phyloP scores from a whole-genome alignment of 1,140 invertebrate genomes.

The Anastatus disparis region DNA sequence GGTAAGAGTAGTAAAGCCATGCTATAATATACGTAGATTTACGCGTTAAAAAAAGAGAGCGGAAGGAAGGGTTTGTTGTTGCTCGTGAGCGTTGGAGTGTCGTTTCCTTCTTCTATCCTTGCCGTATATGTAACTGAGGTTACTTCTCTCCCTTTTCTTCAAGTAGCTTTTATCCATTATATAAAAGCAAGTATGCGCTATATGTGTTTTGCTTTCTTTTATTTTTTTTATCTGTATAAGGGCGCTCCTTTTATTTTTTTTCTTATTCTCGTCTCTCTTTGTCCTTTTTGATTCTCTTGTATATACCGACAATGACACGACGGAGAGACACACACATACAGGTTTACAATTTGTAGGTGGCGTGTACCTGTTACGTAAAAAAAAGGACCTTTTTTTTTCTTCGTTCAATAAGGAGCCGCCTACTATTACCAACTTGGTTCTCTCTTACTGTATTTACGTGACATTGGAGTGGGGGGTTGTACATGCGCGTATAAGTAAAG shows the following conservation, averaged over 20 bases:
- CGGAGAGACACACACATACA: background rate
- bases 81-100: background rate
- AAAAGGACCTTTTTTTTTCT: background rate
- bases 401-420: background rate
- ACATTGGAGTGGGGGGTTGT: too few relatives aligned
- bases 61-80: constrained; percentile 12
- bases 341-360: constrained; percentile 30
- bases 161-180: background rate
- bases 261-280: too few relatives aligned
- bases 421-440: background rate
- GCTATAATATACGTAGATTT: too few relatives aligned
- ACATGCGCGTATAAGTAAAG: background rate
- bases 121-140: too few relatives aligned
- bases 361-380: constrained; percentile 30
- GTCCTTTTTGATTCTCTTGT: too few relatives aligned
- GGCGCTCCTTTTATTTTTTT: constrained; percentile 7
- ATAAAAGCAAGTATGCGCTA: too few relatives aligned
- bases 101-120: background rate
- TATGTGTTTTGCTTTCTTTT: constrained; percentile 24
- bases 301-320: background rate
- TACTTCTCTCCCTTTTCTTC: too few relatives aligned
- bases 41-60: background rate
- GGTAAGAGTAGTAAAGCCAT: background rate
- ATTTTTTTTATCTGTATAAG: constrained; percentile 12
- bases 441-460: too few relatives aligned